A percentile compares a stretch with the other conserved stretches of the same genome.
Conservation (phyloP, 2,797 vertebrate genomes). For the Parambassis ranga region DNA sequence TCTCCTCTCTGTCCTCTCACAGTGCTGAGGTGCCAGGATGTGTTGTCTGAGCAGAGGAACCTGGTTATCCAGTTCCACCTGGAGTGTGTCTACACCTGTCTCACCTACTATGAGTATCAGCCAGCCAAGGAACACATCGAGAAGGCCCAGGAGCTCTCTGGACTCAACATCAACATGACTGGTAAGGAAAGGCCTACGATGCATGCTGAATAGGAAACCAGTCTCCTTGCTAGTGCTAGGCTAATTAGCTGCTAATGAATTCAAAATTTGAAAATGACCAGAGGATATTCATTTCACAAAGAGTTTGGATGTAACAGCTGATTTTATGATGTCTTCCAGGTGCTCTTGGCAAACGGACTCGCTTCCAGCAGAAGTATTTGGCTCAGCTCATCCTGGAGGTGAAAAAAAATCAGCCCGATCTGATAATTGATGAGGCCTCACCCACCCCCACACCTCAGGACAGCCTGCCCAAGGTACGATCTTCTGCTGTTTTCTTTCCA, state of each 20-base stretch:
- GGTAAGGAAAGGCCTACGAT: slow-evolving; percentile 77
- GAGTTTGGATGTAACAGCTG: background rate
- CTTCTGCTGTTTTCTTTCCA: background rate
- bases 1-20: background rate
- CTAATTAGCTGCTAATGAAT: background rate
- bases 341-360: slow-evolving; percentile 94
- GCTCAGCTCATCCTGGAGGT: slow-evolving; percentile 94
- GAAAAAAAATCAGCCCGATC: slow-evolving; percentile 64
- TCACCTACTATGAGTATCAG: slow-evolving; percentile 91
- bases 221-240: too few relatives aligned
- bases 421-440: slow-evolving; percentile 57
- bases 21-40: slow-evolving; percentile 76
- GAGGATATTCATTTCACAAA: too few relatives aligned
- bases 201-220: too few relatives aligned
- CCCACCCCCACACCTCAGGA: slow-evolving; percentile 81
- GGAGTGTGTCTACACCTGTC: slow-evolving; percentile 87
- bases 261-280: too few relatives aligned
- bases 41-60: slow-evolving; percentile 74
- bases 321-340: slow-evolving; percentile 74
- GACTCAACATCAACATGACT: slow-evolving; percentile 83
- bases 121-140: slow-evolving; percentile 86
- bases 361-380: slow-evolving; percentile 91
- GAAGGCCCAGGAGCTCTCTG: slow-evolving; percentile 83
- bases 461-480: slow-evolving; percentile 85
- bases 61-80: slow-evolving; percentile 90